Percentiles rank a stretch among this genome's conserved stretches.
Evolutionary conservation across 2,797 vertebrate species (phyloP).

Genomic region (Trachops cirrhosus): DNA sequence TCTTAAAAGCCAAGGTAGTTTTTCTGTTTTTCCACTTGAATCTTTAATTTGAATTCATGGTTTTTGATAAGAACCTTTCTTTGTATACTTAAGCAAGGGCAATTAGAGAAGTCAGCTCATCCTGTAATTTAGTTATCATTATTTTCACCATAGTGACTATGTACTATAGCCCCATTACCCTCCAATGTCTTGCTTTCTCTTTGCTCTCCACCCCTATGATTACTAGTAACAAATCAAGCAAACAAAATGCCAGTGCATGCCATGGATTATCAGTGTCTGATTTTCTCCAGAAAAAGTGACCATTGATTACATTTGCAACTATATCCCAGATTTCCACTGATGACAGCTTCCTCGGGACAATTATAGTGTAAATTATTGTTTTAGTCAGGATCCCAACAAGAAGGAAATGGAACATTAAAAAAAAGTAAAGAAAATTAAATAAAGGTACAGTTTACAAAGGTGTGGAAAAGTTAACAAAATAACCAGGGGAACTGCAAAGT

Average conservation of each 20-base stretch:
- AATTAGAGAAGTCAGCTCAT: neutral
- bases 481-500: neutral
- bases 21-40: neutral
- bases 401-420: neutral
- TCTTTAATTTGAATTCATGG: neutral
- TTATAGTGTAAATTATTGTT: neutral
- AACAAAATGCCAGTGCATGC: rapidly evolving
- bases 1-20: neutral
- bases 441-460: neutral
- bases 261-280: neutral
- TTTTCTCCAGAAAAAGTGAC: neutral
- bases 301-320: neutral
- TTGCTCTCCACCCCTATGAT: neutral
- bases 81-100: neutral
- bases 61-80: neutral
- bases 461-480: neutral
- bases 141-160: neutral
- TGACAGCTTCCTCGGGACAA: neutral
- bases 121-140: neutral
- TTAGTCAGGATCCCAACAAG: neutral
- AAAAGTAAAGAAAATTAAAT: neutral
- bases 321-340: neutral
- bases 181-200: neutral
- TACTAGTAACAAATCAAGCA: neutral
- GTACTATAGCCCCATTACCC: neutral